Evolutionary conservation across 2,888 invertebrate genomes (phyloP), one percentile per base, ranked within the genome.

Genomic region (Nemotelus nigrinus): DNA sequence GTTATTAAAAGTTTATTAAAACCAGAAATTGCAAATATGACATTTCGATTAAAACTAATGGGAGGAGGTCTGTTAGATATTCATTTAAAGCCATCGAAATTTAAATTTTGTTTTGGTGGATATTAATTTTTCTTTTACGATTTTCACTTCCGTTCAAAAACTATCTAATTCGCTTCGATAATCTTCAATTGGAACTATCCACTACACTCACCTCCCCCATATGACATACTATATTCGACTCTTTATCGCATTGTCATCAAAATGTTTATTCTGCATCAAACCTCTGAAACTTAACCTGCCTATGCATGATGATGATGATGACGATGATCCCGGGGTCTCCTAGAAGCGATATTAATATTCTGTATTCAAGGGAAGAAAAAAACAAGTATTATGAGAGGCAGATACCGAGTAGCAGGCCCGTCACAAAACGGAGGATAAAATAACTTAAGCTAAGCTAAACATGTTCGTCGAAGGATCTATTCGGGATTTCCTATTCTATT

Each of bases 401-500:
- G 3, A 67, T 45, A 43, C 7, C 43, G 47, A n/a, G 53, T 8
- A 70, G 39, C 48, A 4, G 6, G 25, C 71, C 39, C 60, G 60
- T 63, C 74, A 60, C 77, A 77, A 67, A 72, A 78, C 65, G 79
- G 25, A 25, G 78, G 78, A 79, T 79, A 76, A 78, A 79, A 78
- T 79, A 79, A 78, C 79, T 78, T 77, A 75, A 79, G 78, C 74
- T 76, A 77, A 79, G 78, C 79, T 78, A 77, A 78, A 78, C 77
- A 79, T 79, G 78, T 78, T 77, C 70, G 77, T 50, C 75, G 71
- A 78, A 77, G 84, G 87, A 87, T 87, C 86, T 87, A 85, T 86
- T 84, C 83, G 83, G 87, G 86, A 87, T 87, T 87, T 87, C 84
- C 85, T 87, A 85, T 87, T 87, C 87, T 87, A 87, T 87, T 87